These are phyloP conservation scores for Brachionus plicatilis DNA, from an alignment of 1,140 invertebrate genomes.

Conservation along the genomic window DNA sequence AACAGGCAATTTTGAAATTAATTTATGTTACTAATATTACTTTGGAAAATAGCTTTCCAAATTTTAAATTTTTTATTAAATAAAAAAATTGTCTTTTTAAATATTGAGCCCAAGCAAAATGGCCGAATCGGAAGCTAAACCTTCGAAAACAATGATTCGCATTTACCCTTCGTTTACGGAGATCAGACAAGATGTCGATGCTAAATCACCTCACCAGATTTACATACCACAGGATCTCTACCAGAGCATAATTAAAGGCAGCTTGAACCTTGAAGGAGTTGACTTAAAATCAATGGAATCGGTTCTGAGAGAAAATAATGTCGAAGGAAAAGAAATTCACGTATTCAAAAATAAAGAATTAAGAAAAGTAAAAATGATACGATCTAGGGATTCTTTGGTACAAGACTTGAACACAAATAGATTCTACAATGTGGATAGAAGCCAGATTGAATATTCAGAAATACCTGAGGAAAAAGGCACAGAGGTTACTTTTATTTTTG, in stretches of 20 bases:
- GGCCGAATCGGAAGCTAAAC: neutral
- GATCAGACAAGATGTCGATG: conserved; percentile 16
- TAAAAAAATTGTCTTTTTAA: neutral
- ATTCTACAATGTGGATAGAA: neutral
- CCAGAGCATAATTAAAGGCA: neutral
- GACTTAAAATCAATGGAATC: neutral
- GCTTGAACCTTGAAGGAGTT: neutral
- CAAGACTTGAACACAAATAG: conserved; percentile 18
- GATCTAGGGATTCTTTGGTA: conserved; percentile 24
- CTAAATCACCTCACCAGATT: neutral
- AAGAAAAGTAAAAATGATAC: neutral
- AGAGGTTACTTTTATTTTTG: conserved; percentile 19
- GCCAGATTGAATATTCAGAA: neutral
- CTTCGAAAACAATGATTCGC: neutral
- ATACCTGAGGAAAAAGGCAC: conserved; percentile 13
- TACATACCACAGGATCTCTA: conserved; percentile 27
- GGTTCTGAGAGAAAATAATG: neutral
- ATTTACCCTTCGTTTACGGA: conserved; percentile 34
- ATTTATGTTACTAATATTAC: neutral
- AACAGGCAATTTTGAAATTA: neutral
- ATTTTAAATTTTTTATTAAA: neutral
- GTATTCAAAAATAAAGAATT: neutral
- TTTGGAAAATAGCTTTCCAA: neutral
- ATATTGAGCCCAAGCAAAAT: neutral
- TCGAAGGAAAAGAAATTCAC: conserved; percentile 13